phyloP scores from a whole-genome alignment of 2,888 invertebrate species.

The Antitype chi region DNA sequence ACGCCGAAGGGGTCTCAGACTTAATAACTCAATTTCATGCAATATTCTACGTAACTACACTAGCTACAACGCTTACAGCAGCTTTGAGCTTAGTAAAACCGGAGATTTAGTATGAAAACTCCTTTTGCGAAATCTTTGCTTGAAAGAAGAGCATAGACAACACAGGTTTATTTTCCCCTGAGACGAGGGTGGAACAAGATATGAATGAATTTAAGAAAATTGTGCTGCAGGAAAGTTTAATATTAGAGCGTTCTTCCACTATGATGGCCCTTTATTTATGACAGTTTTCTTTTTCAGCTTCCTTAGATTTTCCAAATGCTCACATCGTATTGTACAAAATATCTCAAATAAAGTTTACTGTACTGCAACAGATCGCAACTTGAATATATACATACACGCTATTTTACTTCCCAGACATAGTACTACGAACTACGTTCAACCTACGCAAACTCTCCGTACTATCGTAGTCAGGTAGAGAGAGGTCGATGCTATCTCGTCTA shows the following conservation, averaged over 20 bases:
- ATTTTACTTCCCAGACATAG: background rate
- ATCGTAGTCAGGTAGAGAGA: slow-evolving; percentile 23
- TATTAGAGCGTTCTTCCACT: background rate
- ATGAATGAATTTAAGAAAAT: background rate
- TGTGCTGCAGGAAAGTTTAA: background rate
- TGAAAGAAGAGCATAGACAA: slow-evolving; percentile 12
- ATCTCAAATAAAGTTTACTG: background rate
- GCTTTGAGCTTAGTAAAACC: slow-evolving; percentile 5
- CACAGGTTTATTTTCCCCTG: background rate
- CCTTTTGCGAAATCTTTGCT: background rate
- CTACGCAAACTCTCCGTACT: slow-evolving; percentile 32
- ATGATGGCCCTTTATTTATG: background rate
- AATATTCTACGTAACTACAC: slow-evolving; percentile 22
- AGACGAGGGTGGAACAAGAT: background rate
- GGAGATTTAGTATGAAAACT: background rate
- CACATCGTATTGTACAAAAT: background rate
- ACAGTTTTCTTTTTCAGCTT: background rate
- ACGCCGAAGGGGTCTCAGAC: slow-evolving; percentile 11
- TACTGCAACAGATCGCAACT: background rate
- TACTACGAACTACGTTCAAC: slow-evolving; percentile 14
- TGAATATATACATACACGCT: background rate
- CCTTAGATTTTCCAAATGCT: background rate
- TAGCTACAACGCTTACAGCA: background rate
- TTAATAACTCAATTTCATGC: slow-evolving; percentile 42
- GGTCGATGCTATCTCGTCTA: slow-evolving; percentile 70